Evolutionary conservation across 2,113 vertebrate species (phyloP).

Genomic region (Parotia lawesii): DNA sequence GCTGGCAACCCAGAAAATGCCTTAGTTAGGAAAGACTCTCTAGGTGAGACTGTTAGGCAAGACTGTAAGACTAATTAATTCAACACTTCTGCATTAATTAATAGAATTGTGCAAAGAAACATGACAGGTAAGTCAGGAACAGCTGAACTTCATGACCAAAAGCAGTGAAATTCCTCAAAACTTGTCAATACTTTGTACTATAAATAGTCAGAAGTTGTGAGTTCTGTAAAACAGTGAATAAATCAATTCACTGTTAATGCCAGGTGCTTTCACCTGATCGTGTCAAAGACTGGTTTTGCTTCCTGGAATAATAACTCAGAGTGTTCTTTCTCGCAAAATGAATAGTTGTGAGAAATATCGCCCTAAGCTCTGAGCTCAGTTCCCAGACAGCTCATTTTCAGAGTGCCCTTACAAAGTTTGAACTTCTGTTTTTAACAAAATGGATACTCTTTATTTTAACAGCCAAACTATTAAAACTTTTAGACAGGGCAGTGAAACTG

Average conservation of each 20-base stretch:
- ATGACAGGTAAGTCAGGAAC: background rate
- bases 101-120: background rate
- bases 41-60: background rate
- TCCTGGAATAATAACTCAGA: background rate
- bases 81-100: background rate
- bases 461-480: background rate
- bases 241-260: background rate
- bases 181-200: background rate
- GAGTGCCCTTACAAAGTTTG: background rate
- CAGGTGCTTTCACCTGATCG: background rate
- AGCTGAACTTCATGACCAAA: background rate
- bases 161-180: background rate
- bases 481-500: background rate
- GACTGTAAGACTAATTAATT: background rate
- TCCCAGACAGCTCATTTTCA: conserved; percentile 12
- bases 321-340: conserved; percentile 1
- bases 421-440: background rate
- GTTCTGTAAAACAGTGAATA: background rate
- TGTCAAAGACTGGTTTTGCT: background rate
- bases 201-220: background rate
- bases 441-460: background rate
- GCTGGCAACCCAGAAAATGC: background rate
- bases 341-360: background rate
- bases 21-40: background rate
- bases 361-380: background rate